These are phyloP conservation scores for Lamellibrachia columna DNA, from an alignment of 2,888 invertebrate species.

Conservation along the genomic window DNA sequence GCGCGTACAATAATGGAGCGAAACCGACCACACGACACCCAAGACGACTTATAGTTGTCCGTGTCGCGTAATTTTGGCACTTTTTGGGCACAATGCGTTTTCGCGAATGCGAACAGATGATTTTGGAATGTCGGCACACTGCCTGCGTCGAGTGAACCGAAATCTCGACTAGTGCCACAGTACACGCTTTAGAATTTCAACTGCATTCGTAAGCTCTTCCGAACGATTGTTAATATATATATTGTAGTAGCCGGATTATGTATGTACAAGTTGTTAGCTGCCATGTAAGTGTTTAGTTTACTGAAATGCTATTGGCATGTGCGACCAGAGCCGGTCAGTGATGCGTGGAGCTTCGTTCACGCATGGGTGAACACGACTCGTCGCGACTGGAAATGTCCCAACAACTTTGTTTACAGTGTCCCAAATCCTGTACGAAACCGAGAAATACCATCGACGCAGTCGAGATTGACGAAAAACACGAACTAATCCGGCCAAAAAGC, in stretches of 20 bases:
- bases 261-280: neutral
- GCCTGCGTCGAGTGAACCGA: neutral
- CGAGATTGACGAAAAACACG: neutral
- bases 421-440: neutral
- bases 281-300: neutral
- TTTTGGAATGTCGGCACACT: neutral
- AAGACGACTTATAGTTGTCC: neutral
- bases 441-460: neutral
- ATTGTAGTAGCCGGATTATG: neutral
- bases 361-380: neutral
- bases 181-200: neutral
- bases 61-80: neutral
- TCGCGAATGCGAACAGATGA: neutral
- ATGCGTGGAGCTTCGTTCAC: neutral
- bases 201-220: neutral
- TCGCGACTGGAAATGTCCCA: neutral
- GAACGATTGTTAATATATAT: neutral
- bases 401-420: neutral
- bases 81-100: neutral
- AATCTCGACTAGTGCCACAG: neutral
- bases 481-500: constrained; percentile 1
- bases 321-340: neutral
- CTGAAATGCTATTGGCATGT: neutral
- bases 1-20: neutral
- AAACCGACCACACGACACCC: neutral